Evolutionary conservation across 2,888 invertebrate species (phyloP).

Genomic region (Drosophila vallismaia): DNA sequence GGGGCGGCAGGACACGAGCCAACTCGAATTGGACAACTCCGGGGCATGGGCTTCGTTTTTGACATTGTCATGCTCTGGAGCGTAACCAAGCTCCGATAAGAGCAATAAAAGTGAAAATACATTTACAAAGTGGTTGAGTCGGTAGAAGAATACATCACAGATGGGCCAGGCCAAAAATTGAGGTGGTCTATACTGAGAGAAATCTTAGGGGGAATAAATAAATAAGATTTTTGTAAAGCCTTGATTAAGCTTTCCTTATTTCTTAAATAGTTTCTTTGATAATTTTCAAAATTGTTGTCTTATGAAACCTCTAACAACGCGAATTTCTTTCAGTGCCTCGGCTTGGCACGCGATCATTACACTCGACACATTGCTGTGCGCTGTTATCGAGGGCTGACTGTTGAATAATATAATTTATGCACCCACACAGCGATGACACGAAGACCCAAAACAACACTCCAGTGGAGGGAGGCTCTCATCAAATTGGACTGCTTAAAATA

Average conservation of each 20-base stretch:
- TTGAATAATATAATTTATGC: conserved; percentile 71
- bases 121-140: conserved; percentile 59
- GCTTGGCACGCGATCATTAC: conserved; percentile 73
- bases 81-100: conserved; percentile 82
- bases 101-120: conserved; percentile 75
- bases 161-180: conserved; percentile 39
- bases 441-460: conserved; percentile 43
- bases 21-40: conserved; percentile 36
- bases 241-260: neutral
- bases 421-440: conserved; percentile 76
- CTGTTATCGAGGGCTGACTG: conserved; percentile 40
- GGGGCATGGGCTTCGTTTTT: conserved; percentile 32
- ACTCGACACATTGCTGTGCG: conserved; percentile 57
- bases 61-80: conserved; percentile 78
- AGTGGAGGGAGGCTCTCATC: conserved; percentile 43
- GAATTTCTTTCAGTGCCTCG: conserved; percentile 50
- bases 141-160: conserved; percentile 59
- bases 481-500: conserved; percentile 67
- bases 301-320: neutral
- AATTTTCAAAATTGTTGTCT: too few relatives aligned
- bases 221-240: neutral
- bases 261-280: too few relatives aligned
- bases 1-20: conserved; percentile 51
- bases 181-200: conserved; percentile 46
- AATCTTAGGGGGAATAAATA: neutral